These are phyloP conservation scores for Cataglyphis rosenhaueri DNA, from an alignment of 2,888 invertebrate genomes.

Conservation along the genomic window DNA sequence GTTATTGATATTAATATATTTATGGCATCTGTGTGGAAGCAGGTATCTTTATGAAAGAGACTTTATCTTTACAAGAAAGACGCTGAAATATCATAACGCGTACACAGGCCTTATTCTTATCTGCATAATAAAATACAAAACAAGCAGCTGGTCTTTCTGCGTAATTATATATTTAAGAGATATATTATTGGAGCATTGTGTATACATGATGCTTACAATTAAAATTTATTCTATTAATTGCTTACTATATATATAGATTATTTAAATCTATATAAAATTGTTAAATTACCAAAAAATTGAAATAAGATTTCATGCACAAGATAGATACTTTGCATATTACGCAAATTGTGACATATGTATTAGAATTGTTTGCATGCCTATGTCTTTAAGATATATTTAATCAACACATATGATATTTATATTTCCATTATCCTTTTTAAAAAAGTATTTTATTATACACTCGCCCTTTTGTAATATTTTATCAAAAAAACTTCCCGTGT, in stretches of 20 bases:
- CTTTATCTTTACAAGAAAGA: neutral
- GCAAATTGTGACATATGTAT: constrained; percentile 17
- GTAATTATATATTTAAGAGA: neutral
- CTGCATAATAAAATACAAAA: neutral
- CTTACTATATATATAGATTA: neutral
- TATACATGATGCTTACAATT: constrained; percentile 7
- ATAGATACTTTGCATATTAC: constrained; percentile 14
- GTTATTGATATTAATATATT: constrained; percentile 13
- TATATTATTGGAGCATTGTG: constrained; percentile 11
- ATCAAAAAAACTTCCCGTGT: constrained; percentile 57
- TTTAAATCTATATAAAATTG: neutral
- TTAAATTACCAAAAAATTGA: constrained; percentile 23
- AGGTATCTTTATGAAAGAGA: neutral
- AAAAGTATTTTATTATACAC: constrained; percentile 1
- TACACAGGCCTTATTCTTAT: neutral
- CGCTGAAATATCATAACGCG: neutral
- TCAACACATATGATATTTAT: constrained; percentile 16
- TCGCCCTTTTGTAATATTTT: constrained; percentile 3
- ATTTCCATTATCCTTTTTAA: neutral
- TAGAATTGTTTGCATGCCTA: constrained; percentile 2
- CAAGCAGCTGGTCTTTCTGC: constrained; percentile 41
- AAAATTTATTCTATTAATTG: constrained; percentile 27
- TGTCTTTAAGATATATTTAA: neutral
- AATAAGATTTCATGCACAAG: constrained; percentile 11
- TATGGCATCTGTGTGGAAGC: neutral